These are phyloP conservation scores for Nasonia vitripennis DNA, from an alignment of 1,140 invertebrate genomes.

Conservation along the genomic window DNA sequence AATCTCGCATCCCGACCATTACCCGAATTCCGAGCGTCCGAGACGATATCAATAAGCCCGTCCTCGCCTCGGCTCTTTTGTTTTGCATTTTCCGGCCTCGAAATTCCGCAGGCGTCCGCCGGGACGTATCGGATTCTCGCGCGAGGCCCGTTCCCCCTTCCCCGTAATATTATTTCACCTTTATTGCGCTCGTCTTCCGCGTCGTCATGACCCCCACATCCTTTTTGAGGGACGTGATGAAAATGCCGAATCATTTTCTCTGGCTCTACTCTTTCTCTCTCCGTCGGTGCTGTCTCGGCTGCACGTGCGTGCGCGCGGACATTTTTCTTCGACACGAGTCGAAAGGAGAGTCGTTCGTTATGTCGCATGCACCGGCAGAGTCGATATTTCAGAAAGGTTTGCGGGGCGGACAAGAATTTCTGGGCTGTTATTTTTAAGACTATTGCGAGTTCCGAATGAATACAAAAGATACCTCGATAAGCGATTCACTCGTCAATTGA, in stretches of 20 bases:
- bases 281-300: neutral
- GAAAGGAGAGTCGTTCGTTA: neutral
- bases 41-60: neutral
- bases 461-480: no score
- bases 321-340: neutral
- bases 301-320: no score
- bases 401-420: no score
- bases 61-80: neutral
- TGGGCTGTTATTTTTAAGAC: no score
- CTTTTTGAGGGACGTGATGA: slow-evolving; percentile 7
- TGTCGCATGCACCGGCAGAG: neutral
- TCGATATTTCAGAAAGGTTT: neutral
- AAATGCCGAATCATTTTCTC: slow-evolving; percentile 21
- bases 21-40: neutral
- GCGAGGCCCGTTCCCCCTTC: neutral
- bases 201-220: neutral
- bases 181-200: slow-evolving; percentile 18
- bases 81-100: neutral
- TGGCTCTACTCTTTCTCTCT: neutral
- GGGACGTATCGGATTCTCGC: neutral
- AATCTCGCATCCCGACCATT: neutral
- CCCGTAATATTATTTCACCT: slow-evolving; percentile 40
- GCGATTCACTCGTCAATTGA: no score
- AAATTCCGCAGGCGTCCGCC: neutral
- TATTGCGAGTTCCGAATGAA: no score